Conservation (phyloP, 2,888 invertebrate species). For the Andrena trimmerana region DNA sequence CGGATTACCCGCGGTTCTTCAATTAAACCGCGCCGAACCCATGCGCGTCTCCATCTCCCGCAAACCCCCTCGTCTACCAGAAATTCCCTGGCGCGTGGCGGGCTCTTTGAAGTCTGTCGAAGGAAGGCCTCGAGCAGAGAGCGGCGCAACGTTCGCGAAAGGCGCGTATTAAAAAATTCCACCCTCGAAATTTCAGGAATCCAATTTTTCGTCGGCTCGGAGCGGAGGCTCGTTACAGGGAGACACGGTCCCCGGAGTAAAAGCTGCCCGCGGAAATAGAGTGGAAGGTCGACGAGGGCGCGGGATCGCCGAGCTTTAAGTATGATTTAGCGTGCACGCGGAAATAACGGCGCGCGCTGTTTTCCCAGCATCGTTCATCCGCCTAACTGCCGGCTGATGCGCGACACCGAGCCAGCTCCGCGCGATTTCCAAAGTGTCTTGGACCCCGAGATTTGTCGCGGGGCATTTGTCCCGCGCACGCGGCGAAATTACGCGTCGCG, state of each 20-base stretch:
- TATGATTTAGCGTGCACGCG: slow-evolving; percentile 67
- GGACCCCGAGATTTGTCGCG: slow-evolving; percentile 50
- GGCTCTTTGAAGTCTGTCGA: slow-evolving; percentile 59
- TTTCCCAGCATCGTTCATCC: slow-evolving; percentile 67
- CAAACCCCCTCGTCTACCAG: slow-evolving; percentile 11
- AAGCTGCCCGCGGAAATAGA: slow-evolving; percentile 59
- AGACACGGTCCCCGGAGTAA: slow-evolving; percentile 54
- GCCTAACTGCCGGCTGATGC: slow-evolving; percentile 60
- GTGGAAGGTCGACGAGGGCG: slow-evolving; percentile 43
- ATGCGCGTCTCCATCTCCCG: slow-evolving; percentile 9
- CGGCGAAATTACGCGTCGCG: slow-evolving; percentile 30
- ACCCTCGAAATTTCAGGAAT: slow-evolving; percentile 70
- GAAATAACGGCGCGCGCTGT: slow-evolving; percentile 64
- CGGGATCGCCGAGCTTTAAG: slow-evolving; percentile 57
- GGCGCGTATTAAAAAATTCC: slow-evolving; percentile 74
- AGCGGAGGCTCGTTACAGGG: slow-evolving; percentile 66
- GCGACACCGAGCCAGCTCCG: slow-evolving; percentile 66
- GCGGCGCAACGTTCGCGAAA: slow-evolving; percentile 50
- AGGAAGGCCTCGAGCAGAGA: slow-evolving; percentile 33
- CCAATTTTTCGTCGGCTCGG: slow-evolving; percentile 68
- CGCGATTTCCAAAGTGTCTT: slow-evolving; percentile 52
- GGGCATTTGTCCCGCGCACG: slow-evolving; percentile 42
- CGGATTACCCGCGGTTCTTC: background rate
- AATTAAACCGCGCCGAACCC: slow-evolving; percentile 29
- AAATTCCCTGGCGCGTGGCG: slow-evolving; percentile 34